Conservation (phyloP, 1,140 invertebrate species). For the Sitobion miscanthi region DNA sequence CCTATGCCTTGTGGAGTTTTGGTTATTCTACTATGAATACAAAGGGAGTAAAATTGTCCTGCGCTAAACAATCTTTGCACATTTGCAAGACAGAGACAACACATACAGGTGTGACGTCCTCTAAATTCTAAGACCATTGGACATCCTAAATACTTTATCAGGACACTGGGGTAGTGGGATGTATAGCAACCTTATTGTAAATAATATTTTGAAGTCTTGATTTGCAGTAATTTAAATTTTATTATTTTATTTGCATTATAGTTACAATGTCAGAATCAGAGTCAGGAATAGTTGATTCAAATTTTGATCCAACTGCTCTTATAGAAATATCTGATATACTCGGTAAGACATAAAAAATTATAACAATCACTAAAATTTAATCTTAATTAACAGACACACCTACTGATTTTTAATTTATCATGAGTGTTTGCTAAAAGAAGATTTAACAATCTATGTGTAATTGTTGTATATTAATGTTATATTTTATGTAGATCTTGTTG, state of each 20-base stretch:
- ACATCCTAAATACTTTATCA: not conserved
- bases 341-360: not conserved
- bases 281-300: not conserved
- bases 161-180: not conserved
- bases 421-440: not conserved
- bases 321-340: constrained; percentile 49
- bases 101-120: no score
- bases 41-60: no score
- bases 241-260: constrained; percentile 44
- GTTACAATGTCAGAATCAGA: not conserved
- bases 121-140: not conserved
- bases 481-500: constrained; percentile 42
- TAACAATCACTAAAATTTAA: not conserved
- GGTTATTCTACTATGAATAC: no score
- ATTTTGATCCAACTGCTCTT: constrained; percentile 22
- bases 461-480: not conserved
- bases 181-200: not conserved
- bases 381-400: not conserved
- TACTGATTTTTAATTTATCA: not conserved
- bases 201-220: not conserved
- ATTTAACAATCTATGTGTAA: not conserved
- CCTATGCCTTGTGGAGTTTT: no score
- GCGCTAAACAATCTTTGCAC: no score
- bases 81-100: no score
- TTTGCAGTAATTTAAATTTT: not conserved